Percentiles rank a stretch among this genome's conserved stretches.
Conservation (phyloP, 2,113 vertebrate genomes). For the Ammodytes dubius region DNA sequence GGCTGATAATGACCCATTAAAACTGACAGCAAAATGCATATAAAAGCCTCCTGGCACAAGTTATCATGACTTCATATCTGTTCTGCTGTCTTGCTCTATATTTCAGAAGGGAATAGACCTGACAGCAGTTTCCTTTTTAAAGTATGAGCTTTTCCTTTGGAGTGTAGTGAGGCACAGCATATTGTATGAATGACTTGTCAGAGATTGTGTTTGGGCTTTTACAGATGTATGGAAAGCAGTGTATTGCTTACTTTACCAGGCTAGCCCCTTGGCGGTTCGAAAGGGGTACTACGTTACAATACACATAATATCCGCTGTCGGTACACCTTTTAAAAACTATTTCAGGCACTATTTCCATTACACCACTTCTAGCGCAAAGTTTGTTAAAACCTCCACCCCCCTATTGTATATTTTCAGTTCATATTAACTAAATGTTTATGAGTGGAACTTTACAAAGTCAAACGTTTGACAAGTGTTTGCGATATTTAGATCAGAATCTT, state of each 20-base stretch:
- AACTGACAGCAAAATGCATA: slow-evolving; percentile 42
- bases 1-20: slow-evolving; percentile 46
- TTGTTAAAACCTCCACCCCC: not conserved
- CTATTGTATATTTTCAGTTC: not conserved
- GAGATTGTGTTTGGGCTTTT: slow-evolving; percentile 20
- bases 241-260: not conserved
- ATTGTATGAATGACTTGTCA: slow-evolving; percentile 37
- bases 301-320: not conserved
- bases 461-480: slow-evolving; percentile 26
- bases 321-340: not conserved
- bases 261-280: not conserved
- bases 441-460: not conserved
- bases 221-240: not conserved
- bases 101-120: slow-evolving; percentile 12
- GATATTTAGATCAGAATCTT: slow-evolving; percentile 25
- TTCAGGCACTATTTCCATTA: not conserved
- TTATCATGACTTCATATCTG: slow-evolving; percentile 34
- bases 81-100: slow-evolving; percentile 16
- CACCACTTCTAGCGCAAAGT: not conserved
- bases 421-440: not conserved
- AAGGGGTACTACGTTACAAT: not conserved
- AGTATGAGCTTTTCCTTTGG: slow-evolving; percentile 21
- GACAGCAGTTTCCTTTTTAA: slow-evolving; percentile 15
- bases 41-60: slow-evolving; percentile 30
- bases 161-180: slow-evolving; percentile 39